Evolutionary conservation across 2,797 vertebrate genomes (phyloP), one percentile per base, ranked within the genome.

Genomic region (Schizothorax lantsangensis): DNA sequence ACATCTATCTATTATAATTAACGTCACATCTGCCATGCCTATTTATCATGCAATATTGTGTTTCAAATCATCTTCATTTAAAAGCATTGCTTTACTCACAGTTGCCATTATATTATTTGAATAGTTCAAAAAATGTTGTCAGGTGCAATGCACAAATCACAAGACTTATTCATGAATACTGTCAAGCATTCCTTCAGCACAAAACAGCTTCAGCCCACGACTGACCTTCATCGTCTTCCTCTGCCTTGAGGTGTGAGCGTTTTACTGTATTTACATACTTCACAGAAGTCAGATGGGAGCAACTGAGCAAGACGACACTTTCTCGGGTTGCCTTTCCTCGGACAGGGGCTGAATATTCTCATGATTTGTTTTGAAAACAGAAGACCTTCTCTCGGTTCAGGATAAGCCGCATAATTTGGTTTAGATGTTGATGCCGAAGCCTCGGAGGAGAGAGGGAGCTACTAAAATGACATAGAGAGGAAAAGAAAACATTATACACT

Each of bases 231-330:
- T 6, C 3, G 2, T 86, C 30, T 64, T 64, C 26, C 69, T 40
- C 30, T 73, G 84, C 77, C 84, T 62, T 15, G 49, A 73, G 52
- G 19, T 59, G 52, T 3, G n/a, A 59, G 19, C 14, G 40, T 36
- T 80, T 80, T 17, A 79, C 66, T 62, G 77, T 72, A 85, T 85
- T 80, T 79, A 80, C 84, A 85, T 79, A 59, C 49, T 79, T 54
- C 66, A 79, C 26, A 71, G 15, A 33, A 54, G 75, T 85, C 75
- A 69, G 74, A 54, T 2, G n/a, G 72, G 47, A 79, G 36, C 75
- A n/a, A 52, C 80, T 52, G 75, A 79, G 75, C 75, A 52, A 52
- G 80, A 71, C 26, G 4, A 54, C 82, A 49, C 40, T 75, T 73
- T 62, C 81, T 84, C 71, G 8, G 71, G 40, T 84, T 66, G 30